A percentile compares a stretch with the other conserved stretches of the same genome.
Evolutionary conservation across 1,140 invertebrate species (phyloP).

Genomic region (Musca domestica): DNA sequence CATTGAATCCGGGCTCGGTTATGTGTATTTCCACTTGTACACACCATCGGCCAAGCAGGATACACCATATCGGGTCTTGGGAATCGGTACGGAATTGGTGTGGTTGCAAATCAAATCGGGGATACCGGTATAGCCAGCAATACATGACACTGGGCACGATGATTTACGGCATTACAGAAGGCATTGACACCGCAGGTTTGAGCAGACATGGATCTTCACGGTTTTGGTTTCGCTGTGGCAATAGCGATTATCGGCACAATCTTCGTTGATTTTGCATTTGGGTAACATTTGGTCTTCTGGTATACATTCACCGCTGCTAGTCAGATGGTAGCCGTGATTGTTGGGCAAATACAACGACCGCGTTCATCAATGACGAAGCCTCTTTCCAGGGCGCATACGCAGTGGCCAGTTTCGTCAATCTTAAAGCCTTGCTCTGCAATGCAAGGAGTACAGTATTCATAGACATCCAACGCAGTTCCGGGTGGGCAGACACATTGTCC

Average conservation of each 20-base stretch:
- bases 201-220: constrained; percentile 72
- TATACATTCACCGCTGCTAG: constrained; percentile 66
- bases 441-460: constrained; percentile 75
- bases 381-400: constrained; percentile 74
- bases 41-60: constrained; percentile 87
- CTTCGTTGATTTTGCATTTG: constrained; percentile 69
- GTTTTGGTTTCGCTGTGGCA: constrained; percentile 68
- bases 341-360: constrained; percentile 75
- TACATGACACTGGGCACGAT: constrained; percentile 78
- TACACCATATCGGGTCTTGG: constrained; percentile 82
- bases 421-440: constrained; percentile 68
- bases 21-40: constrained; percentile 84
- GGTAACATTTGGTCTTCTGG: constrained; percentile 56
- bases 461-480: constrained; percentile 71
- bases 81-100: constrained; percentile 69
- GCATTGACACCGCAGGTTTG: constrained; percentile 74
- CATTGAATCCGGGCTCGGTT: constrained; percentile 78
- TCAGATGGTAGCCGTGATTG: constrained; percentile 69
- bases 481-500: constrained; percentile 75
- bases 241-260: constrained; percentile 75
- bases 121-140: constrained; percentile 77
- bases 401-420: constrained; percentile 72
- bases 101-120: constrained; percentile 72
- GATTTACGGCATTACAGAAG: constrained; percentile 74
- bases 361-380: constrained; percentile 73